These are phyloP conservation scores for Galeruca laticollis DNA, from an alignment of 2,888 invertebrate genomes.

Conservation along the genomic window DNA sequence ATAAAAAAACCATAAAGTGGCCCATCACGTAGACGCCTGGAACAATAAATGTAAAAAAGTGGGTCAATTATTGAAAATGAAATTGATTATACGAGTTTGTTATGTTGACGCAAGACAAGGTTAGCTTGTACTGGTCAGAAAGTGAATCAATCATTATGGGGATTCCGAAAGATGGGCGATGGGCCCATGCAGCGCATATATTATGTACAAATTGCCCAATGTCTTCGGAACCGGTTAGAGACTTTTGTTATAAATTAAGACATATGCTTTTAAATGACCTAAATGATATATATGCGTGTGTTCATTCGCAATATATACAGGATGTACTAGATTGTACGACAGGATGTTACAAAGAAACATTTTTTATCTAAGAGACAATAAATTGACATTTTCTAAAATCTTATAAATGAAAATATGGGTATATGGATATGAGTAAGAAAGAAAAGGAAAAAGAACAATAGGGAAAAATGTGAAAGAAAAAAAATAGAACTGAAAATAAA, in stretches of 20 bases:
- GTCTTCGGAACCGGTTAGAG: constrained; percentile 1
- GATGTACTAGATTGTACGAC: too few relatives aligned
- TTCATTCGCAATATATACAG: background rate
- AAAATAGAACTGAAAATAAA: too few relatives aligned
- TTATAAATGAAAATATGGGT: too few relatives aligned
- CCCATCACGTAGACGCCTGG: background rate
- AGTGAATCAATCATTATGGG: constrained; percentile 18
- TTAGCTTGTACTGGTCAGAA: constrained; percentile 14
- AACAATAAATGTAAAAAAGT: constrained; percentile 1
- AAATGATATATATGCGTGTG: background rate
- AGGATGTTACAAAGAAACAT: too few relatives aligned
- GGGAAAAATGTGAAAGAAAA: too few relatives aligned
- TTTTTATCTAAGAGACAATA: too few relatives aligned
- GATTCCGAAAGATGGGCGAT: constrained; percentile 17
- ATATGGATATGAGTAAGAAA: too few relatives aligned
- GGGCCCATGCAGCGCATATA: constrained; percentile 8
- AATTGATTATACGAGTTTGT: constrained; percentile 11
- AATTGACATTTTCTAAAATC: too few relatives aligned
- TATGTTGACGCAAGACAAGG: constrained; percentile 15
- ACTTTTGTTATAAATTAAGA: constrained; percentile 3
- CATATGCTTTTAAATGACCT: background rate
- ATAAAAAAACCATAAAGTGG: background rate
- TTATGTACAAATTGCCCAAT: constrained; percentile 14
- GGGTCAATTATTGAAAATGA: constrained; percentile 19
- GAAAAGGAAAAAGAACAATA: too few relatives aligned